A percentile compares a stretch with the other conserved stretches of the same genome.
phyloP scores from a whole-genome alignment of 2,797 vertebrate species.

The Uromys caudimaculatus region DNA sequence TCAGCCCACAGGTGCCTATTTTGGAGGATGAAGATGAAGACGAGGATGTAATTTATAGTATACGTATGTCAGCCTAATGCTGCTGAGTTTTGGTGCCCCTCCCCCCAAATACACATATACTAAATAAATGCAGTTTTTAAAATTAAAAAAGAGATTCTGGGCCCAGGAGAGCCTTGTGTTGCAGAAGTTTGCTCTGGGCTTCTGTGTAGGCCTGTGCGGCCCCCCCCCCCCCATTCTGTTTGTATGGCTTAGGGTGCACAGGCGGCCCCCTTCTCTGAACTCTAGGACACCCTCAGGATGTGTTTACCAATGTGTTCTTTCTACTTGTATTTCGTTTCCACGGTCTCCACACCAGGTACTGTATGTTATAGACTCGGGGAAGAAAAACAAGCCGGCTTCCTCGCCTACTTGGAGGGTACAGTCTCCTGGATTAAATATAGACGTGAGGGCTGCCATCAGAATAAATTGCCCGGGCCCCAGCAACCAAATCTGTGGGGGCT shows the following conservation, averaged over 20 bases:
- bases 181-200: neutral
- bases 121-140: neutral
- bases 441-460: conserved; percentile 31
- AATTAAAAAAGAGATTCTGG: neutral
- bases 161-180: neutral
- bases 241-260: neutral
- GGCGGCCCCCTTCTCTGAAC: neutral
- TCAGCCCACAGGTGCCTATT: neutral
- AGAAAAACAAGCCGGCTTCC: conserved; percentile 21
- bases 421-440: conserved; percentile 77
- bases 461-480: conserved; percentile 22
- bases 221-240: rapidly evolving
- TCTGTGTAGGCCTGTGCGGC: neutral
- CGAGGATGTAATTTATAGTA: neutral
- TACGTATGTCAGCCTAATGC: neutral
- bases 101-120: neutral
- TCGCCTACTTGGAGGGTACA: conserved; percentile 26
- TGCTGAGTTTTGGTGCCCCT: rapidly evolving
- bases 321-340: neutral
- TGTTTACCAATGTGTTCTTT: neutral
- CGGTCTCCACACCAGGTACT: neutral
- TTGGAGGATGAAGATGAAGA: neutral
- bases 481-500: conserved; percentile 29
- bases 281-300: neutral
- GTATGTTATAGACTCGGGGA: neutral